phyloP scores from a whole-genome alignment of 2,888 invertebrate genomes.

The Glaucopsyche alexis region DNA sequence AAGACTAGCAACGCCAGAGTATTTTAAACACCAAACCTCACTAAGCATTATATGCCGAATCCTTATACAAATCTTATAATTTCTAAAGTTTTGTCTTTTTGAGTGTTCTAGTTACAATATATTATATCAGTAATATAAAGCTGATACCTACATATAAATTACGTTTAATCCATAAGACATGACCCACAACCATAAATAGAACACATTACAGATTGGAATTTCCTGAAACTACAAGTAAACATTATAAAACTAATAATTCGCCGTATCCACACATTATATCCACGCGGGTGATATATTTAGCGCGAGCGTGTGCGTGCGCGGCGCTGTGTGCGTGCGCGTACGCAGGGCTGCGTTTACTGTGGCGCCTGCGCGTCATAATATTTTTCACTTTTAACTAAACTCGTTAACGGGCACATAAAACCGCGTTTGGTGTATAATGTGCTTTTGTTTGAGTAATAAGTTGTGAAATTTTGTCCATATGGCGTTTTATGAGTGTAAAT shows the following conservation, averaged over 20 bases:
- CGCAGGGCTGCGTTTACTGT: conserved; percentile 59
- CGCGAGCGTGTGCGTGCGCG: conserved; percentile 36
- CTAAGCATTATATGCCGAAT: too few relatives aligned
- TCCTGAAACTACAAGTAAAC: neutral
- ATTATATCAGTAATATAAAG: too few relatives aligned
- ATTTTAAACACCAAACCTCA: too few relatives aligned
- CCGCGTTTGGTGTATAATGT: neutral
- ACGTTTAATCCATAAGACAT: neutral
- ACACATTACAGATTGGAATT: conserved; percentile 10
- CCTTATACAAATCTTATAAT: too few relatives aligned
- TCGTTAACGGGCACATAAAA: conserved; percentile 24
- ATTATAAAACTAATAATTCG: conserved; percentile 34
- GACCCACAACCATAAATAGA: neutral
- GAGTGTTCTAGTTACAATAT: too few relatives aligned
- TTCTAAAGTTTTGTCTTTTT: too few relatives aligned
- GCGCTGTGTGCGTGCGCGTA: conserved; percentile 25
- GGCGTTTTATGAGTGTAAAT: conserved; percentile 24
- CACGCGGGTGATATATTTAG: conserved; percentile 43
- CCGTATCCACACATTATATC: conserved; percentile 48
- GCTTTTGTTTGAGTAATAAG: neutral
- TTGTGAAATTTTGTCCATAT: conserved; percentile 14
- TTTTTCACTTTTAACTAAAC: conserved; percentile 51
- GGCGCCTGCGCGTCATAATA: conserved; percentile 50
- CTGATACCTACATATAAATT: too few relatives aligned
- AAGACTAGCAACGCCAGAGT: too few relatives aligned